Base-by-base conservation (phyloP, 2,888 invertebrate genomes). In the Tachystola acroxantha region DNA sequence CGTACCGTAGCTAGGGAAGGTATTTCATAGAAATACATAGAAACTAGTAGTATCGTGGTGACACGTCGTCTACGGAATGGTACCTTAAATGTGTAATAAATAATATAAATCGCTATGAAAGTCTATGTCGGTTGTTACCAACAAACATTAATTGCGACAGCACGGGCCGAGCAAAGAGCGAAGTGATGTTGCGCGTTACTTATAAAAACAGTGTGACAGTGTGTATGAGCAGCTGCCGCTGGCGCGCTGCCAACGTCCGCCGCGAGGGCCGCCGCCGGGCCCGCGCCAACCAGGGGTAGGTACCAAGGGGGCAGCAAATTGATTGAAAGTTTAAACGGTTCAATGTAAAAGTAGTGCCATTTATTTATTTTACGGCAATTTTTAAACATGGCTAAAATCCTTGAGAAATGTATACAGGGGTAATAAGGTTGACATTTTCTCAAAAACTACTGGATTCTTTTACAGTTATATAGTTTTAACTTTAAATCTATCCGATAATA, bases 191-290 rank as follows among this genome's bases (percentile, higher is more conserved):
- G 50, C 45, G 43, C 42, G 46, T 39, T n/a, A 7, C 22, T 36
- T 53, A 56, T 50, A 56, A 57, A 53, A 65, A 60, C 53, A 57
- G 41, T 56, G 57, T 57, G n/a, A 63, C 56, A 56, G 53, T 56
- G 61, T 57, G 51, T 48, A 45, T n/a, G 40, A n/a, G 52, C 58
- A 62, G 52, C 53, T 59, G 57, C 42, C 40, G 39, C 48, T 77
- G 76, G 75, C 69, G 28, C 7, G 11, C 10, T 10, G 73, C 76
- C 76, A 76, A 52, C 28, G 39, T 44, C 47, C 43, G 47, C 48
- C 46, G 48, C 48, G 20, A 32, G 36, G 28, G 37, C 24, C 19
- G 34, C 20, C 48, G 46, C 9, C 20, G 20, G 24, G 44, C 37
- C 40, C 48, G 38, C 3, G 9, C n/a, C 28, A 9, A 7, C 4